Conservation (phyloP, 2,797 vertebrate genomes). For the Megalops cyprinoides region DNA sequence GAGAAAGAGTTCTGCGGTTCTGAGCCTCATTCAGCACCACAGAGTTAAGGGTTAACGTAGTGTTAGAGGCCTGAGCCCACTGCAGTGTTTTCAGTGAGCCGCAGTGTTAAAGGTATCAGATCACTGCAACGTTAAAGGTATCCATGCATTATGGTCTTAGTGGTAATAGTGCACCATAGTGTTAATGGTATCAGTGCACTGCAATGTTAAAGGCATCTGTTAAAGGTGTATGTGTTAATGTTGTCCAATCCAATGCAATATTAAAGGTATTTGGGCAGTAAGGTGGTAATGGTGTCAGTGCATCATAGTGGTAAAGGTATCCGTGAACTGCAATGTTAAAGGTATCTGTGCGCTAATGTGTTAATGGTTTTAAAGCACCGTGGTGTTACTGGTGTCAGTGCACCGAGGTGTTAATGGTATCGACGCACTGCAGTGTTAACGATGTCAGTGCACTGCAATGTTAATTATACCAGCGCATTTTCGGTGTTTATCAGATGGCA, state of each 20-base stretch:
- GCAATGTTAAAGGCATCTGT: no score
- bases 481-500: no score
- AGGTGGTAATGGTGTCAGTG: slow-evolving; percentile 71
- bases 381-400: neutral
- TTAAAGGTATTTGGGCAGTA: slow-evolving; percentile 79
- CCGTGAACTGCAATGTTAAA: slow-evolving; percentile 62
- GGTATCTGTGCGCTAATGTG: slow-evolving; percentile 9
- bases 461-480: slow-evolving; percentile 36
- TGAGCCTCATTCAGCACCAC: neutral
- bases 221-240: no score
- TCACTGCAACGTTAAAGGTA: slow-evolving; percentile 48
- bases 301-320: slow-evolving; percentile 76
- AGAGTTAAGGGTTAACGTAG: slow-evolving; percentile 60
- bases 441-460: slow-evolving; percentile 15
- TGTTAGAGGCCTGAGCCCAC: slow-evolving; percentile 77
- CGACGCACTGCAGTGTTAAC: neutral
- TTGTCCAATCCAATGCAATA: no score
- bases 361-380: slow-evolving; percentile 38
- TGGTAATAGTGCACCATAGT: slow-evolving; percentile 9
- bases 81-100: slow-evolving; percentile 33
- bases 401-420: neutral
- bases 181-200: slow-evolving; percentile 53
- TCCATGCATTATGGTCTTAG: slow-evolving; percentile 61
- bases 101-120: slow-evolving; percentile 49
- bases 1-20: neutral